Evolutionary conservation across 1,140 invertebrate genomes (phyloP), one percentile per base, ranked within the genome.

Genomic region (Sarcophaga peregrina): DNA sequence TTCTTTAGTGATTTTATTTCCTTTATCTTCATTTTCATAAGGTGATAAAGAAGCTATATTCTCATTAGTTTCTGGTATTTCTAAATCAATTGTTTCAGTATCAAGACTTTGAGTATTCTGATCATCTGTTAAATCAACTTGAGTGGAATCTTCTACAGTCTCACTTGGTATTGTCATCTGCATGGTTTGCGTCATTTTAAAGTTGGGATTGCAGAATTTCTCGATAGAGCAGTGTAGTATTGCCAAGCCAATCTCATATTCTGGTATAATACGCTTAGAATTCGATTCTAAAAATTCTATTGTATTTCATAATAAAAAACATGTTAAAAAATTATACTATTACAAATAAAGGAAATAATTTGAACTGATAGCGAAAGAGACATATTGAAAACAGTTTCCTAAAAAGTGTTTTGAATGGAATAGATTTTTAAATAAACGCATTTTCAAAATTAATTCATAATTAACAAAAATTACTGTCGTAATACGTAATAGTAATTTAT

Each of bases 181-280:
- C 37, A 20, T 9, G 9, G 47, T 52, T 37, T 83, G 47, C 8
- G 17, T 50, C 20, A 48, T 90, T 84, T 90, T 91, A 83, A 92
- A 92, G 20, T 87, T 84, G 10, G 94, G 93, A 90, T 95, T 95
- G 85, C 94, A 95, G 85, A 94, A 93, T 85, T 93, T 93, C 72
- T 92, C 91, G 48, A 90, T 91, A 1, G 93, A 94, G 87, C 92
- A 93, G 84, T 93, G 92, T 13, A 95, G 86, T 83, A 94, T 92
- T 20, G 94, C 93, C 68, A 94, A 90, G 10, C 93, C 93, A 83
- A 95, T 93, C 86, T 95, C 94, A 9, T 92, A 92, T 89, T 95
- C 94, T 76, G 93, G 91, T 83, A 95, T 91, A 58, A 93, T 85
- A 81, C 94, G 91, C 83, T 92, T 92, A 3, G 90, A 91, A 82